Base-by-base conservation (phyloP, 2,888 invertebrate species). In the Volucella inflata region DNA sequence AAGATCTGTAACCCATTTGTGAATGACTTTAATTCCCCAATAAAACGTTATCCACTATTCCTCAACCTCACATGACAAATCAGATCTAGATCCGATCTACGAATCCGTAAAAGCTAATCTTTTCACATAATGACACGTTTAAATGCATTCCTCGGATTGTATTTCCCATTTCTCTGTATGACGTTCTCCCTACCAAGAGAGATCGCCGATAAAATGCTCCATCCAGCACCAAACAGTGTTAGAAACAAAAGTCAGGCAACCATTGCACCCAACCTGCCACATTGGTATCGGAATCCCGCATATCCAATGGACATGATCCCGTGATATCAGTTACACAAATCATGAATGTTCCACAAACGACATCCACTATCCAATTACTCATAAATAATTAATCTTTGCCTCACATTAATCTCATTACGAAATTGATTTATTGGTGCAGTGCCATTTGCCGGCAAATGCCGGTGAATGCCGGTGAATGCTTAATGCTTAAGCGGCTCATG, bases 361-460 rank as follows among this genome's bases (percentile, higher is more conserved):
- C 85, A 85, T 76, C 72, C 84, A 76, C 59, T 79, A 84, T 87
- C 82, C 82, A 82, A 87, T 87, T 87, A 87, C 87, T 87, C 87
- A 87, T 87, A 87, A 82, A 87, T 87, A 87, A 87, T 87, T 82
- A 87, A 87, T 87, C 85, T 74, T 87, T 78, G 74, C 70, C 82
- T 87, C 81, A 87, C 82, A 78, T 87, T 87, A 78, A 78, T 82
- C 82, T 82, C 87, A 87, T 82, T 87, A 87, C 82, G 82, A 77
- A 82, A 82, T 87, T 87, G 87, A 87, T 82, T 82, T 87, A 87
- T 87, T 87, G 87, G 65, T 60, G 76, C 82, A 77, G 70, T 82
- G 68, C 77, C 77, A 82, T 82, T 77, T 82, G 82, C 72, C 81
- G 80, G 75, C 81, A 62, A 67, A 68, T 59, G 68, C 59, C 68